Percentiles rank a stretch among this genome's conserved stretches.
Conservation (phyloP, 1,140 invertebrate genomes). For the Cardiocondyla obscurior region DNA sequence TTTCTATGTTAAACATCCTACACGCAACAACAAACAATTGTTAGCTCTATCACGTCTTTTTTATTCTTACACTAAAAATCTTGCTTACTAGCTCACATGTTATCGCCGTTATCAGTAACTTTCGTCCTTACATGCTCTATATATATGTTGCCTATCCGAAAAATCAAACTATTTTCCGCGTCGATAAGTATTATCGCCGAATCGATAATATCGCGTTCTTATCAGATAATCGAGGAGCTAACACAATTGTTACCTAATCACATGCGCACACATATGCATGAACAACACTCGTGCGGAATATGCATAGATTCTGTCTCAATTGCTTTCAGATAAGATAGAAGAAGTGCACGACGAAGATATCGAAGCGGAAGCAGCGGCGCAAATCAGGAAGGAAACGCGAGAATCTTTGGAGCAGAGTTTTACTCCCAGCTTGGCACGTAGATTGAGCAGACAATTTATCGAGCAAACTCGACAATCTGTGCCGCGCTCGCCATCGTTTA, state of each 20-base stretch:
- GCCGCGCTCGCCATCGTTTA: slow-evolving; percentile 75
- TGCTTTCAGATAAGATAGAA: slow-evolving; percentile 70
- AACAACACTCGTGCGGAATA: slow-evolving; percentile 11
- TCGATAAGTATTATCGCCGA: no score
- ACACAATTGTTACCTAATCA: slow-evolving; percentile 3
- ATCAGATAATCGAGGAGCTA: no score
- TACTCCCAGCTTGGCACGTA: slow-evolving; percentile 79
- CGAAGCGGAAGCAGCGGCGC: slow-evolving; percentile 51
- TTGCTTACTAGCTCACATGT: no score
- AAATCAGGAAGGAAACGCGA: slow-evolving; percentile 67
- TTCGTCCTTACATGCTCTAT: no score
- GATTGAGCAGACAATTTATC: slow-evolving; percentile 80
- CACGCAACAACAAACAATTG: slow-evolving; percentile 10
- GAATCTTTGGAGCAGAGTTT: slow-evolving; percentile 77
- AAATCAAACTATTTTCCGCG: no score
- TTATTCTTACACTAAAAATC: no score
- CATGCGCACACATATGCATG: background rate
- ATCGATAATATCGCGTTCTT: no score
- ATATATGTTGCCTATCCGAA: no score
- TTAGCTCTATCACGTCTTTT: no score
- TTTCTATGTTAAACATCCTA: slow-evolving; percentile 48
- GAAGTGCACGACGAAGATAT: slow-evolving; percentile 25
- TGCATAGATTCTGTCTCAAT: slow-evolving; percentile 47
- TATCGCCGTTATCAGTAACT: no score
- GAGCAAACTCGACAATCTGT: slow-evolving; percentile 79